These are phyloP conservation scores for Drosophila quinaria DNA, from an alignment of 2,888 invertebrate species.

Conservation along the genomic window DNA sequence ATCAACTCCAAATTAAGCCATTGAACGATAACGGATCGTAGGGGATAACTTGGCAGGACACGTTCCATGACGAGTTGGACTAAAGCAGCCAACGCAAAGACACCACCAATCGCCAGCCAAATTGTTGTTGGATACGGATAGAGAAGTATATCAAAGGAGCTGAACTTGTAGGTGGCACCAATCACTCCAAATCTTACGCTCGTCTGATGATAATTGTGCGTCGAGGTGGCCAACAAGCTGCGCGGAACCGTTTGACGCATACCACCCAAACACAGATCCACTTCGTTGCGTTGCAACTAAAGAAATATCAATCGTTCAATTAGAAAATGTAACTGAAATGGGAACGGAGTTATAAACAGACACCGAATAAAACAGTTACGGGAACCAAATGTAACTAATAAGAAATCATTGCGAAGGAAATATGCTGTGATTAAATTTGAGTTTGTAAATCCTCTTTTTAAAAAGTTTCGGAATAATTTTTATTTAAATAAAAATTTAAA, in stretches of 20 bases:
- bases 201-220: slow-evolving; percentile 69
- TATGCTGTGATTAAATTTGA: too few species aligned
- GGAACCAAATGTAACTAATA: not conserved
- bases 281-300: slow-evolving; percentile 48
- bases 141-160: slow-evolving; percentile 56
- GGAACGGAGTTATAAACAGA: too few species aligned
- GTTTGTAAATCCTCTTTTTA: not conserved
- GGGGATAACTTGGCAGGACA: slow-evolving; percentile 20
- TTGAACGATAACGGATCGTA: not conserved
- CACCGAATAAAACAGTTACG: not conserved
- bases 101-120: slow-evolving; percentile 52
- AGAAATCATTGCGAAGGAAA: too few species aligned
- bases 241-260: slow-evolving; percentile 57
- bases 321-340: not conserved
- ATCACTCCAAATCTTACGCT: slow-evolving; percentile 56
- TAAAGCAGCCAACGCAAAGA: slow-evolving; percentile 39
- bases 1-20: slow-evolving; percentile 52
- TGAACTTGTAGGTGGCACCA: slow-evolving; percentile 45
- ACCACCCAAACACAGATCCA: slow-evolving; percentile 67
- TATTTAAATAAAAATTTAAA: not conserved
- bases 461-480: too few species aligned
- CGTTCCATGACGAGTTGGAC: slow-evolving; percentile 41
- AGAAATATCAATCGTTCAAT: not conserved
- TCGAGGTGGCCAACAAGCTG: slow-evolving; percentile 50
- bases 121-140: slow-evolving; percentile 60